Evolutionary conservation across 2,888 invertebrate species (phyloP).

Genomic region (Autographa pulchrina): DNA sequence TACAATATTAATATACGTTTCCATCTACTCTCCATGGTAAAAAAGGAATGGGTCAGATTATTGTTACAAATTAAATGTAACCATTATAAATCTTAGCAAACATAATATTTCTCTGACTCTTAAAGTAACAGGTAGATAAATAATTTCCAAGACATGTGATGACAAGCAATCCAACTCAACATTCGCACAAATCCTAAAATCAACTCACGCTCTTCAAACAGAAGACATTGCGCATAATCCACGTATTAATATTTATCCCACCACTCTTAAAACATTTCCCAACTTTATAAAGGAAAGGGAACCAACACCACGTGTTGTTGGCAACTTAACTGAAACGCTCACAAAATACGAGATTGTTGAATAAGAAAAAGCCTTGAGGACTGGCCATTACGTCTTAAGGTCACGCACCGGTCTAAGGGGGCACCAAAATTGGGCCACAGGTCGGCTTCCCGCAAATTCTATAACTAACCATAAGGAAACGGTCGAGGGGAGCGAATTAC

Average conservation of each 20-base stretch:
- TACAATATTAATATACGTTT: too few species aligned
- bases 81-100: too few species aligned
- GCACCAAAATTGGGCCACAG: constrained; percentile 62
- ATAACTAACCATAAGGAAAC: constrained; percentile 15
- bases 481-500: constrained; percentile 35
- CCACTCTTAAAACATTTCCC: constrained; percentile 6
- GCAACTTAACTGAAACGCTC: constrained; percentile 57
- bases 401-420: constrained; percentile 60
- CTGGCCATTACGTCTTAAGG: constrained; percentile 60
- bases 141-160: too few species aligned
- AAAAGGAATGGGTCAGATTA: too few species aligned
- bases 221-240: constrained; percentile 8
- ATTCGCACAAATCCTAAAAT: not conserved
- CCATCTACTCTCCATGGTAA: too few species aligned
- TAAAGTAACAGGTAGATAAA: too few species aligned
- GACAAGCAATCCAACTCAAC: not conserved
- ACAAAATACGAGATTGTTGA: constrained; percentile 61
- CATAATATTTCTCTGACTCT: too few species aligned
- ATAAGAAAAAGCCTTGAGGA: constrained; percentile 58
- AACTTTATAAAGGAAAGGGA: constrained; percentile 20
- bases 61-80: too few species aligned
- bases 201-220: not conserved
- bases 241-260: constrained; percentile 7
- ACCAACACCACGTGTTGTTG: constrained; percentile 47
- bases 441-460: constrained; percentile 53